Percentiles rank a stretch among this genome's conserved stretches.
Evolutionary conservation across 1,140 invertebrate species (phyloP).

Genomic region (Drosophila paulistorum): DNA sequence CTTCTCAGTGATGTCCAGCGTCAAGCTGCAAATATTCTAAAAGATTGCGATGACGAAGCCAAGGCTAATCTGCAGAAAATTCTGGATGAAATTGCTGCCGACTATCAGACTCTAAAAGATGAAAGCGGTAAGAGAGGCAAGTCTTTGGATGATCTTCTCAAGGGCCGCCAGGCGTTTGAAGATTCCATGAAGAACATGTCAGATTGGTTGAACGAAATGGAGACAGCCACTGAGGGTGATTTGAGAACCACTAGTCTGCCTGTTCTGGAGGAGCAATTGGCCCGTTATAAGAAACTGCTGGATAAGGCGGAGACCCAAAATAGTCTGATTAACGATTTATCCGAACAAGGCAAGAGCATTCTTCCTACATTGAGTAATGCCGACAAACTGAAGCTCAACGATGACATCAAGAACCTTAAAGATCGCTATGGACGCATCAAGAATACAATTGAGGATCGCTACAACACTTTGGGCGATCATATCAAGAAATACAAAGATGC

Average conservation of each 20-base stretch:
- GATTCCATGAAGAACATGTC: slow-evolving; percentile 90
- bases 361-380: slow-evolving; percentile 92
- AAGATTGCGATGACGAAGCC: slow-evolving; percentile 91
- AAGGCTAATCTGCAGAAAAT: slow-evolving; percentile 87
- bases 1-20: slow-evolving; percentile 90
- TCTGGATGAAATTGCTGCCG: slow-evolving; percentile 87
- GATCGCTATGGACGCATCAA: slow-evolving; percentile 90
- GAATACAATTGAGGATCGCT: slow-evolving; percentile 89
- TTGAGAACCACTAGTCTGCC: slow-evolving; percentile 90
- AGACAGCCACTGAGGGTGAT: slow-evolving; percentile 92
- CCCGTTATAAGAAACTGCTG: slow-evolving; percentile 91
- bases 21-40: slow-evolving; percentile 89
- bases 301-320: slow-evolving; percentile 89
- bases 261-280: slow-evolving; percentile 92
- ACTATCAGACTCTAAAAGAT: slow-evolving; percentile 88
- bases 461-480: slow-evolving; percentile 88
- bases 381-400: slow-evolving; percentile 91
- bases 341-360: slow-evolving; percentile 91
- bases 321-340: slow-evolving; percentile 88
- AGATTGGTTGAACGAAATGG: slow-evolving; percentile 94
- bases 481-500: slow-evolving; percentile 92
- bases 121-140: slow-evolving; percentile 89
- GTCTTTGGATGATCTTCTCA: slow-evolving; percentile 88
- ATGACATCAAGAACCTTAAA: slow-evolving; percentile 90
- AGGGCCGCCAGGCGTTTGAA: slow-evolving; percentile 91